A percentile compares a stretch with the other conserved stretches of the same genome.
Evolutionary conservation across 2,797 vertebrate species (phyloP).

Genomic region (Ptychadena robeensis): DNA sequence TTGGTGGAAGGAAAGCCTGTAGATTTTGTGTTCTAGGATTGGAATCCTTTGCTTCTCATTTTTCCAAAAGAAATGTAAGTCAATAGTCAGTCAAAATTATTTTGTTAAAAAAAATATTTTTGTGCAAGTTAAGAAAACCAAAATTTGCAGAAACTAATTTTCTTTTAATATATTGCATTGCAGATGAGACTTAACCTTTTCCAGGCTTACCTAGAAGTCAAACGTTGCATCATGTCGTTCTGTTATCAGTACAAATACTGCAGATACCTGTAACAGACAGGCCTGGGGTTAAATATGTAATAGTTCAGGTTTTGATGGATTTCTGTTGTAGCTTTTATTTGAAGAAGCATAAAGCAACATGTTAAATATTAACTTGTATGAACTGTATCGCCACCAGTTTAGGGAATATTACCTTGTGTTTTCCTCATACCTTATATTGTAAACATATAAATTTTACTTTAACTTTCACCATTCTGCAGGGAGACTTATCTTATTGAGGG

Average conservation of each 20-base stretch:
- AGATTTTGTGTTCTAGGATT: too few species aligned
- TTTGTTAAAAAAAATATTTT: too few species aligned
- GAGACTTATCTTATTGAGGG: not conserved
- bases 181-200: too few species aligned
- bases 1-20: too few species aligned
- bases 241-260: not conserved
- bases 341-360: not conserved
- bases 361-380: not conserved
- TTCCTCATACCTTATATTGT: not conserved
- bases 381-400: not conserved
- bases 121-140: too few species aligned
- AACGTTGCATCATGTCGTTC: not conserved
- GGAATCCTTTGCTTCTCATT: too few species aligned
- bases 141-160: too few species aligned
- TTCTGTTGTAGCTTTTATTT: not conserved
- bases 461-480: not conserved
- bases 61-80: too few species aligned
- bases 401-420: not conserved
- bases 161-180: too few species aligned
- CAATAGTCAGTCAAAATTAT: too few species aligned
- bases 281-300: not conserved
- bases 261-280: not conserved
- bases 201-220: not conserved
- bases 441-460: too few species aligned
- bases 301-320: conserved; percentile 1